Base-by-base conservation (phyloP, 2,888 invertebrate genomes). In the Adelphocoris suturalis region DNA sequence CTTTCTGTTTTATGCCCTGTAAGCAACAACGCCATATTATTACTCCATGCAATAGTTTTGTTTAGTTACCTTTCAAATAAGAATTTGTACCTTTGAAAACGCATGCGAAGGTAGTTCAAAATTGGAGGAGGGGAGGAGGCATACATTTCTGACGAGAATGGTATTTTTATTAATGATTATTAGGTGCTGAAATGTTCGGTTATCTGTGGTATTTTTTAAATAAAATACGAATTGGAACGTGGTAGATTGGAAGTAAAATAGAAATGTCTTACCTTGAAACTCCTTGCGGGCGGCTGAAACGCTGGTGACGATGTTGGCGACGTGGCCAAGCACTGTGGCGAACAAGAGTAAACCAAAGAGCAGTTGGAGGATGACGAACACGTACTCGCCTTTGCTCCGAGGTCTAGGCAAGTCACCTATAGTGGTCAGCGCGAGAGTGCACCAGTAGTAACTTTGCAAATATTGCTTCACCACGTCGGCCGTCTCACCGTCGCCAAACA, bases 371-470 rank as follows among this genome's bases (percentile, higher is more conserved):
- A 99, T 98, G 94, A 98, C 97, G 95, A 98, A 99, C 92, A 98
- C 95, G 94, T 98, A 99, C 94, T 99, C 98, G 92, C 97, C 97
- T 94, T 98, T 98, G 93, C 98, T 98, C 92, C 97, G 95, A 91
- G 99, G 99, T 93, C 97, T 95, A 86, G 98, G 98, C 93, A 98
- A 94, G 93, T 98, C 97, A 92, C 99, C 99, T 93, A 99, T 98
- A 91, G 98, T 98, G 90, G 99, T 99, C 92, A 99, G 95, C 92
- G 98, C 98, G 93, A 99, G 94, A 92, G 98, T 98, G 94, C 99
- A 99, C 98, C 99, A 99, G 94, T 99, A 99, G 94, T 98, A 98
- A 94, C 99, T 98, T 94, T 98, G 98, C 93, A 99, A 95, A 94
- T 99, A 99, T 93, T 97, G 97, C 94, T 98, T 97, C 94, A 98